phyloP scores from a whole-genome alignment of 37 sponge, comb jelly and placozoan genomes.

The Sycon ciliatum region DNA sequence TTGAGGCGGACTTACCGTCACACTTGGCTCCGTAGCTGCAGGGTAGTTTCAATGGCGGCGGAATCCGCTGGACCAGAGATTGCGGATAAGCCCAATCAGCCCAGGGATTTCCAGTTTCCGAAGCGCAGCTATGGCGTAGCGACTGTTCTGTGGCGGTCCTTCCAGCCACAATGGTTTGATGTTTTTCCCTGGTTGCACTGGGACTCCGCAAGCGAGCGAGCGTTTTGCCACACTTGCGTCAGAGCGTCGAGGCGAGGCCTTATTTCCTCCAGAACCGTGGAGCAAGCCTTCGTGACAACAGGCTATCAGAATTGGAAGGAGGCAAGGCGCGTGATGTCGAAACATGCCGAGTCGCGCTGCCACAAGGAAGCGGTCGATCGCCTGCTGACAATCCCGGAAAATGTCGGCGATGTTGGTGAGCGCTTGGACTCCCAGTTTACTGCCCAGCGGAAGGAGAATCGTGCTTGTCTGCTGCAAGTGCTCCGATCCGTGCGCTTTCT shows the following conservation, averaged over 20 bases:
- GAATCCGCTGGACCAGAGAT: too few relatives aligned
- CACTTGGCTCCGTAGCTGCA: too few relatives aligned
- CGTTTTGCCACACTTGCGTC: background rate
- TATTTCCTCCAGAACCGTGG: background rate
- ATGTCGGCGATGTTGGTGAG: too few relatives aligned
- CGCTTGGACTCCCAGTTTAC: too few relatives aligned
- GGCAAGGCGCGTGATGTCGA: background rate
- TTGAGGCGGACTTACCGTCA: too few relatives aligned
- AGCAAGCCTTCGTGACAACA: background rate
- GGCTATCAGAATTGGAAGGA: background rate
- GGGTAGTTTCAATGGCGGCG: too few relatives aligned
- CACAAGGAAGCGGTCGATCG: background rate
- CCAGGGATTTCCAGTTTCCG: too few relatives aligned
- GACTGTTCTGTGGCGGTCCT: conserved; percentile 16
- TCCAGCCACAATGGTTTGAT: conserved; percentile 18
- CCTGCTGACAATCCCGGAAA: background rate
- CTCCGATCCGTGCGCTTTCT: conserved; percentile 23
- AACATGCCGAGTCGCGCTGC: background rate
- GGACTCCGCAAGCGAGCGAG: background rate
- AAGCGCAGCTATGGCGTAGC: conserved; percentile 21
- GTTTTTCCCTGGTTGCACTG: conserved; percentile 21
- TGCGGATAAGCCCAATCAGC: too few relatives aligned
- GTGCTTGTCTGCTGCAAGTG: background rate
- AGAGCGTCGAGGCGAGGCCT: background rate
- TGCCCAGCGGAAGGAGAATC: background rate